Evolutionary conservation across 2,888 invertebrate species (phyloP), one percentile per base, ranked within the genome.

Genomic region (Dendrolimus pini): DNA sequence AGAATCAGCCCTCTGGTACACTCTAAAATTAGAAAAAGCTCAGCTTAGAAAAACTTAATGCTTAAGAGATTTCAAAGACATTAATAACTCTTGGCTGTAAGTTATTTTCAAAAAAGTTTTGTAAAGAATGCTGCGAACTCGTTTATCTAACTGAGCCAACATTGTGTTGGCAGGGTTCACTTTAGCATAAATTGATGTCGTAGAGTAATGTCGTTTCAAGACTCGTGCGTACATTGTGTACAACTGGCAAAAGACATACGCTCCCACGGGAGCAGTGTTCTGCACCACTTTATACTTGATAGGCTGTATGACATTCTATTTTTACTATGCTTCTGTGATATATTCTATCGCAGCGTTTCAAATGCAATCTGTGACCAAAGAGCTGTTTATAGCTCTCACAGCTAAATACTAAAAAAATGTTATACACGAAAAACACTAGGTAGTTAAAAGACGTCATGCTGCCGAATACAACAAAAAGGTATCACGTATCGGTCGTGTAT

Each of bases 231-330:
- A 30, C 30, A 30, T 30, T 59, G 71, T 71, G 74, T 75, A 75
- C 78, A 80, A 80, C 79, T 76, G 78, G 80, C 76, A 75, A 77
- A 77, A 75, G 79, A 77, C 70, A 75, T 73, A 76, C 70, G 71
- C 73, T 77, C 72, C 67, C 72, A 65, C 74, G 75, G 77, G 75
- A 56, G 64, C 6, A 64, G 60, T 69, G 72, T 77, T 81, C 75
- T 76, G 78, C 81, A 78, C 73, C 75, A 81, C 70, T 80, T 76
- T 75, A 72, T 80, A 71, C 75, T 74, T 81, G 80, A 83, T 81
- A 78, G 30, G 75, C 77, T 76, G 81, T 83, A 73, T 83, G 83
- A 83, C 81, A 78, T 83, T 85, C 79, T 79, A 85, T 85, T 82
- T 85, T 83, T 30, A 30, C 30, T 30, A 0, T 30, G 6, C 6